Conservation (phyloP, 2,113 vertebrate species). For the Bos taurus region ARS-UCD2.0 NC_037339.1:65327001-65327500, state of each 20-base stretch:
- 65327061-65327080: background rate
- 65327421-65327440: constrained; percentile 49
- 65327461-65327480: background rate
- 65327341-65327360: constrained; percentile 41
- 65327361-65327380: constrained; percentile 57
- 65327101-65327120: background rate
- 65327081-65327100: background rate
- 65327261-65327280: constrained; percentile 58
- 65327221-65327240: constrained; percentile 60
- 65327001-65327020: background rate
- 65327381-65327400: constrained; percentile 32
- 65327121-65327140: constrained; percentile 33
- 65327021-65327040: background rate
- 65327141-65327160: background rate
- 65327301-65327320: constrained; percentile 29
- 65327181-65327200: constrained; percentile 58
- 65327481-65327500: background rate
- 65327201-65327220: constrained; percentile 59
- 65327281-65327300: constrained; percentile 28
- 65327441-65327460: background rate
- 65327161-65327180: constrained; percentile 50
- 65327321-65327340: constrained; percentile 9
- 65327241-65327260: constrained; percentile 48
- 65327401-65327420: constrained; percentile 48
- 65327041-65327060: background rate